A percentile compares a stretch with the other conserved stretches of the same genome.
phyloP scores from a whole-genome alignment of 2,888 invertebrate species.

The Orthonevra nobilis region DNA sequence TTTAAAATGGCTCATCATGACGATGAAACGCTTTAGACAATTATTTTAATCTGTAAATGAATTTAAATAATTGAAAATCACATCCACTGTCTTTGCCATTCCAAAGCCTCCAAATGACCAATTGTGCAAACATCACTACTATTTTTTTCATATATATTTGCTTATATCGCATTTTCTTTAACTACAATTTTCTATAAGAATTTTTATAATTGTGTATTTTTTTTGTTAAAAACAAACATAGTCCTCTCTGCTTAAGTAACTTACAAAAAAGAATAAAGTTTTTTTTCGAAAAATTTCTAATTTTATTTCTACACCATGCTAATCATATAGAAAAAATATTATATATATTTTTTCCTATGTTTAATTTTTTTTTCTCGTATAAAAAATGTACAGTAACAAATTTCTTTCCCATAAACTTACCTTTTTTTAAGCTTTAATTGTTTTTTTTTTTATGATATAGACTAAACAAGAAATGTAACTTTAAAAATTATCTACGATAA shows the following conservation, averaged over 20 bases:
- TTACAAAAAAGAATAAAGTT: constrained; percentile 31
- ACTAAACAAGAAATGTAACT: constrained; percentile 16
- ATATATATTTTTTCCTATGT: constrained; percentile 1
- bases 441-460: constrained; percentile 10
- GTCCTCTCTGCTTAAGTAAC: constrained; percentile 31
- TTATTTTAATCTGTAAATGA: no score
- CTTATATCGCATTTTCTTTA: constrained; percentile 30
- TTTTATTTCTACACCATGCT: constrained; percentile 64
- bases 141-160: constrained; percentile 26
- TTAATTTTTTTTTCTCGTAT: constrained; percentile 41
- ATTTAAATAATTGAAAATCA: no score
- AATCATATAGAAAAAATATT: constrained; percentile 61
- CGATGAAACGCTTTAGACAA: no score
- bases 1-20: no score
- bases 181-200: constrained; percentile 46
- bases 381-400: constrained; percentile 68
- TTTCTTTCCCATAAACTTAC: constrained; percentile 58
- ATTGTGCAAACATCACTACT: constrained; percentile 55
- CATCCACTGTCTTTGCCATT: not conserved
- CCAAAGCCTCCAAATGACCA: constrained; percentile 24
- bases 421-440: constrained; percentile 31
- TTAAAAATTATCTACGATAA: not conserved
- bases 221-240: constrained; percentile 29
- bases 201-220: not conserved
- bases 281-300: constrained; percentile 19